Conservation (phyloP, 2,888 invertebrate genomes). For the Spilosoma lubricipeda region DNA sequence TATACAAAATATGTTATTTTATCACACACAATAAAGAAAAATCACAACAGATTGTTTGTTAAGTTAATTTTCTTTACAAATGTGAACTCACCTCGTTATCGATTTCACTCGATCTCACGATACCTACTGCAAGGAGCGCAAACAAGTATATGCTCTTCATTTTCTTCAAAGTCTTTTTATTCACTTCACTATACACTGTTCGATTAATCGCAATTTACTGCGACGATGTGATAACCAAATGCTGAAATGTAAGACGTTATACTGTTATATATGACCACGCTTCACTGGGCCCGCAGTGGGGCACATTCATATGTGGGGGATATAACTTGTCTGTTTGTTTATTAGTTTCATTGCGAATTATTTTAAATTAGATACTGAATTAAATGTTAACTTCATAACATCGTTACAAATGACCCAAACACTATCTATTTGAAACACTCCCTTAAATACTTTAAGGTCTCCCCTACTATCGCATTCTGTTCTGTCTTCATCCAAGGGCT, state of each 20-base stretch:
- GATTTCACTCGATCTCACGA: constrained; percentile 74
- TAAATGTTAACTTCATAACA: no score
- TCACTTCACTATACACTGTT: constrained; percentile 74
- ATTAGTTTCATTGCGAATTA: constrained; percentile 2
- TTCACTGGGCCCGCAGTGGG: constrained; percentile 71
- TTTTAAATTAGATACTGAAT: background rate
- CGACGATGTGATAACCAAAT: constrained; percentile 68
- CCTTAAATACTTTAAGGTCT: no score
- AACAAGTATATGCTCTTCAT: constrained; percentile 76
- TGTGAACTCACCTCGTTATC: constrained; percentile 71
- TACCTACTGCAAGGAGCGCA: constrained; percentile 75
- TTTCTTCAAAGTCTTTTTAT: constrained; percentile 56
- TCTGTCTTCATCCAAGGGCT: no score
- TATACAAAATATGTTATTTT: background rate
- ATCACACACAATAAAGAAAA: background rate
- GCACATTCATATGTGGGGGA: constrained; percentile 63
- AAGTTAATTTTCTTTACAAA: background rate
- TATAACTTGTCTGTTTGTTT: constrained; percentile 24
- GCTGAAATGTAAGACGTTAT: constrained; percentile 64
- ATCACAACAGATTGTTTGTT: background rate
- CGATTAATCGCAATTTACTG: constrained; percentile 27
- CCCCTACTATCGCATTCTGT: no score
- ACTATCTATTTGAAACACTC: no score
- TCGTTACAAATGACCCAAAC: no score
- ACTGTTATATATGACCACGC: constrained; percentile 77